phyloP scores from a whole-genome alignment of 2,113 vertebrate genomes.

The Seriola aureovittata region DNA sequence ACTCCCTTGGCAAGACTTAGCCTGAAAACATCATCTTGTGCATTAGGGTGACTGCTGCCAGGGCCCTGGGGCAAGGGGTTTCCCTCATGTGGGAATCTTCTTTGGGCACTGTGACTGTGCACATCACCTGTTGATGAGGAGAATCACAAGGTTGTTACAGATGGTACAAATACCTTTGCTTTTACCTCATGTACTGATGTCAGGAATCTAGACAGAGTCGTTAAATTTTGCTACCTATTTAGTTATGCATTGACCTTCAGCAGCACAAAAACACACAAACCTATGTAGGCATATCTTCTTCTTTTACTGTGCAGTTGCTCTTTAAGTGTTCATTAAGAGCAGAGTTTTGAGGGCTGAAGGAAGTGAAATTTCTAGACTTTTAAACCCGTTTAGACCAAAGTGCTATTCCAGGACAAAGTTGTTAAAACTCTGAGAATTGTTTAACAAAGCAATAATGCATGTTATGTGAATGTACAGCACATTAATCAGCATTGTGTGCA shows the following conservation, averaged over 20 bases:
- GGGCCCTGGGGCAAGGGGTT: conserved; percentile 78
- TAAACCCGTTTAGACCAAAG: not conserved
- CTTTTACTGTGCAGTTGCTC: not conserved
- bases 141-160: conserved; percentile 36
- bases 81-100: conserved; percentile 75
- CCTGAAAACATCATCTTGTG: conserved; percentile 86
- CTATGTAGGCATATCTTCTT: not conserved
- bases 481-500: not conserved
- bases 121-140: conserved; percentile 85
- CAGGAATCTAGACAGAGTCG: not conserved
- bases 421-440: conserved; percentile 1
- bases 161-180: not conserved
- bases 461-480: not conserved
- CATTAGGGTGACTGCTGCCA: conserved; percentile 66
- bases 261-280: not conserved
- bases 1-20: conserved; percentile 91
- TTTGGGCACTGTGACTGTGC: conserved; percentile 82
- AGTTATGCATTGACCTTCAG: not conserved
- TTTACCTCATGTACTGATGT: not conserved
- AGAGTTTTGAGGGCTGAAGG: not conserved
- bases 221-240: not conserved
- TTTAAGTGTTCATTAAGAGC: not conserved
- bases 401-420: not conserved
- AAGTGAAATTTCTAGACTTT: not conserved
- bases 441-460: not conserved